Evolutionary conservation across 1,140 invertebrate species (phyloP).

Genomic region (Asbolus verrucosus): DNA sequence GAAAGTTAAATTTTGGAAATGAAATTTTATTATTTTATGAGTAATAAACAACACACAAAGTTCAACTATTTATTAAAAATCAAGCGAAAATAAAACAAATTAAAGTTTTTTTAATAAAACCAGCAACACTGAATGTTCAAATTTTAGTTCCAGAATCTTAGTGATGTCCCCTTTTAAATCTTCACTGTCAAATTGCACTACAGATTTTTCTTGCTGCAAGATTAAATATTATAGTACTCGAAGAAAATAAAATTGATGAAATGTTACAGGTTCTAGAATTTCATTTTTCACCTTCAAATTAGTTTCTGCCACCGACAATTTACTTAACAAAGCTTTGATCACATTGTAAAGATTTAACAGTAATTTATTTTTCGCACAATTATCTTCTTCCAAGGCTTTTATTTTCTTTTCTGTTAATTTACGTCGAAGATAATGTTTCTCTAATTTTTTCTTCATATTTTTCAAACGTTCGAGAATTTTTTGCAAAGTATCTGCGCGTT

Average conservation of each 20-base stretch:
- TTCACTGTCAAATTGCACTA: conserved; percentile 30
- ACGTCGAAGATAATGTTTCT: not conserved
- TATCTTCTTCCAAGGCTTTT: conserved; percentile 51
- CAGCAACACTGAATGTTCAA: conserved; percentile 13
- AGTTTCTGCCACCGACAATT: conserved; percentile 3
- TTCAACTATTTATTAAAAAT: not conserved
- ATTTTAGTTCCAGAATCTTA: conserved; percentile 43
- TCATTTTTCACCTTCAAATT: not conserved
- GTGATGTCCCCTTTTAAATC: conserved; percentile 41
- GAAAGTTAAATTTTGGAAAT: too few relatives aligned
- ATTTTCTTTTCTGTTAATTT: conserved; percentile 47
- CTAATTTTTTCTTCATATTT: conserved; percentile 1
- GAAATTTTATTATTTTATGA: too few relatives aligned
- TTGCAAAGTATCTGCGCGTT: conserved; percentile 29
- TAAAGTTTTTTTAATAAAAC: conserved; percentile 15
- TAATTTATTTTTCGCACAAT: conserved; percentile 51
- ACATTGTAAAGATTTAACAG: conserved; percentile 13
- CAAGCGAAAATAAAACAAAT: not conserved
- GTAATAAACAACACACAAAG: not conserved
- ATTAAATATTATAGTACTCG: conserved; percentile 34
- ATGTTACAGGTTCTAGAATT: too few relatives aligned
- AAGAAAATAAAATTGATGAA: too few relatives aligned
- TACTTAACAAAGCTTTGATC: conserved; percentile 5
- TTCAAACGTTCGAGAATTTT: not conserved
- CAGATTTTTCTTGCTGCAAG: conserved; percentile 46